These are phyloP conservation scores for Hylaeus volcanicus DNA, from an alignment of 1,140 invertebrate species.

Conservation along the genomic window DNA sequence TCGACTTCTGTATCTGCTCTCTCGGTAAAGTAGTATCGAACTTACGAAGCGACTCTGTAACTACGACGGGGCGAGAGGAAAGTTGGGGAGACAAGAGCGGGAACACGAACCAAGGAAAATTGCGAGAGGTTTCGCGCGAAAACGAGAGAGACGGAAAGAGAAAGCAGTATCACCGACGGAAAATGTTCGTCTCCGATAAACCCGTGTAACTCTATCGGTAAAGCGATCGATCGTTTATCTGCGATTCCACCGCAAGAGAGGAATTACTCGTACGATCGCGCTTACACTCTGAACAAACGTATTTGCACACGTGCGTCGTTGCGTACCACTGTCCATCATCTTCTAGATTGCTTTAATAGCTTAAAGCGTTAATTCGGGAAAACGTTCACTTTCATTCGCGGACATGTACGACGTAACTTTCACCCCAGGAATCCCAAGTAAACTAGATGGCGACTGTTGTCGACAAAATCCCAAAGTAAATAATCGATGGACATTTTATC, in stretches of 20 bases:
- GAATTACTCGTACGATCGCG: neutral
- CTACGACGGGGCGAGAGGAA: neutral
- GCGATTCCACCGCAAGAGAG: neutral
- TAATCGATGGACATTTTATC: no score
- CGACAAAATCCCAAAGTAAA: no score
- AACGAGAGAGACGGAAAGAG: conserved; percentile 7
- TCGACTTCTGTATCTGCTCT: conserved; percentile 6
- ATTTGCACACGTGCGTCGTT: neutral
- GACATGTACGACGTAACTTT: no score
- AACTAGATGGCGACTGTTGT: no score
- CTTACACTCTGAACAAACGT: conserved; percentile 1
- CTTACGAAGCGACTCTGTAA: neutral
- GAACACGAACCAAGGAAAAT: neutral
- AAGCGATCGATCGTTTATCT: conserved; percentile 13
- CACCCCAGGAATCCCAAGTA: no score
- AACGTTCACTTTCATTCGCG: no score
- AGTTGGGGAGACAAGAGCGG: neutral
- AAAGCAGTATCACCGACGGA: conserved; percentile 6
- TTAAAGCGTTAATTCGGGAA: no score
- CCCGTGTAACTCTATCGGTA: conserved; percentile 4
- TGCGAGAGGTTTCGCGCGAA: neutral
- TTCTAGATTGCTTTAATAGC: no score
- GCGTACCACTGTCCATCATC: no score
- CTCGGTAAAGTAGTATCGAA: neutral
- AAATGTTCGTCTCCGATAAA: neutral